Evolutionary conservation across 37 sponge, comb jelly and placozoan genomes (phyloP).

Genomic region (Beroe forskalii): DNA sequence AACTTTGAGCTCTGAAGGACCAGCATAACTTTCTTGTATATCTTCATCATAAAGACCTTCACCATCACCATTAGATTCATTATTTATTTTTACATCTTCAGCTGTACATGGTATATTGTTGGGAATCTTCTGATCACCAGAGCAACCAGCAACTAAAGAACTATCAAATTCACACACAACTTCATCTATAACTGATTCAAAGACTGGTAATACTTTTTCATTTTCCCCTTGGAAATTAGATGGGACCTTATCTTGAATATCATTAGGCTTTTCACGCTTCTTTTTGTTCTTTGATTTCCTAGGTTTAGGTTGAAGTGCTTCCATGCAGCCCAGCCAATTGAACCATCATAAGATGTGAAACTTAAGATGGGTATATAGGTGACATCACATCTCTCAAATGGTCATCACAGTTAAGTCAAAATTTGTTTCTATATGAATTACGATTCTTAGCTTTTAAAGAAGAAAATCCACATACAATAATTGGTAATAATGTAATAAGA

Average conservation of each 20-base stretch:
- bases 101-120: not conserved
- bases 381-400: no score
- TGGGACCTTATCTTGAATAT: not conserved
- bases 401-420: no score
- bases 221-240: no score
- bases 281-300: slow-evolving; percentile 48
- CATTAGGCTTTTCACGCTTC: not conserved
- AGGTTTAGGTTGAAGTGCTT: slow-evolving; percentile 60
- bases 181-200: not conserved
- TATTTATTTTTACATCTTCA: not conserved
- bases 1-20: not conserved
- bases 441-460: no score
- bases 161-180: no score
- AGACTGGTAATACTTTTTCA: not conserved
- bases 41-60: not conserved
- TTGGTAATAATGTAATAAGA: no score
- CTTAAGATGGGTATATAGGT: not conserved
- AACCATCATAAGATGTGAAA: not conserved
- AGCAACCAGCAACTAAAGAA: no score
- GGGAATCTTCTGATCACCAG: not conserved
- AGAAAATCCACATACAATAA: no score
- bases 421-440: no score
- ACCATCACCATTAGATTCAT: not conserved
- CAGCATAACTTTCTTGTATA: not conserved
- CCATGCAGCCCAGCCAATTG: slow-evolving; percentile 29